Evolutionary conservation across 2,797 vertebrate species (phyloP).

Genomic region (Premnoplex brunnescens): DNA sequence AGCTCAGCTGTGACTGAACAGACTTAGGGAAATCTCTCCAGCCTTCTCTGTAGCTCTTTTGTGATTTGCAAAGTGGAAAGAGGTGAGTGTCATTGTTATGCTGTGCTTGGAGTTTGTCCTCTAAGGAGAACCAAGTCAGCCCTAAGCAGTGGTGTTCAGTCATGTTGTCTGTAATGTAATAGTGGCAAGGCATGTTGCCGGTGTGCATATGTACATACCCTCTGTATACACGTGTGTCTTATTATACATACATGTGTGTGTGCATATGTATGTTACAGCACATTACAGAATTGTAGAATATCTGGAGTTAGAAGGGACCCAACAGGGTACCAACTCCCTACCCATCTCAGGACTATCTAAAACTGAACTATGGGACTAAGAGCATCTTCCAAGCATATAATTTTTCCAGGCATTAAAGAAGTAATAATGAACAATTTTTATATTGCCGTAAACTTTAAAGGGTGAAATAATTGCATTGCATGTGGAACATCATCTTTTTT

Average conservation of each 20-base stretch:
- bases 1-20: background rate
- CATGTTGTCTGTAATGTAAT: accelerated
- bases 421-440: background rate
- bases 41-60: background rate
- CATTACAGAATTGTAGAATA: background rate
- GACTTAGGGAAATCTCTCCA: background rate
- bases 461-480: background rate
- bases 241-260: accelerated
- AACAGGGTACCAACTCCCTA: background rate
- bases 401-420: background rate
- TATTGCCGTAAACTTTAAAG: background rate
- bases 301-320: background rate
- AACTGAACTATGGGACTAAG: background rate
- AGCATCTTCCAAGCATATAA: accelerated
- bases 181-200: background rate
- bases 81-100: background rate
- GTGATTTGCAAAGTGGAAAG: background rate
- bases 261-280: background rate
- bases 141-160: background rate
- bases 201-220: accelerated
- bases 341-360: background rate
- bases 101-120: background rate
- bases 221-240: background rate
- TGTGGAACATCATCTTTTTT: background rate
- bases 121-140: background rate